Conservation (phyloP, 64 coral and sea anemone genomes). For the Acropora yongei region DNA sequence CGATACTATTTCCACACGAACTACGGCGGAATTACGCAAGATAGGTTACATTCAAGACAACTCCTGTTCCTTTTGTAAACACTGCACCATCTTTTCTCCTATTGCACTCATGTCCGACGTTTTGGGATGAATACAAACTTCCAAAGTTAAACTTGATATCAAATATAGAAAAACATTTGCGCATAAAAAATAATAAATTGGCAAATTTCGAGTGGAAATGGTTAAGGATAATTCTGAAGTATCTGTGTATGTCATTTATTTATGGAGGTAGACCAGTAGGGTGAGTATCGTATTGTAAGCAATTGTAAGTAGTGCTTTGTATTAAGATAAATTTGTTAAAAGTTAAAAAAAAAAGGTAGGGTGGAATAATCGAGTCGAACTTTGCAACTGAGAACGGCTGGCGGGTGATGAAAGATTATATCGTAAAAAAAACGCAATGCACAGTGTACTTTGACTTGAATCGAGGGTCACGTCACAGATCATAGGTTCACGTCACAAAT, state of each 20-base stretch:
- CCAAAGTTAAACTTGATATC: no score
- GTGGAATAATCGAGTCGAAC: neutral
- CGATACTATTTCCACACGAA: no score
- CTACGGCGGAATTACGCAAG: no score
- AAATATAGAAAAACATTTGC: no score
- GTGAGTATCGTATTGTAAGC: no score
- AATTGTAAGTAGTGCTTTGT: neutral
- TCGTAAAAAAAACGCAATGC: no score
- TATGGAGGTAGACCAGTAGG: neutral
- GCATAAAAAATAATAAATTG: neutral
- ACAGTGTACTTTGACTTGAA: no score
- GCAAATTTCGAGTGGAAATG: neutral
- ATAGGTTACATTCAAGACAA: no score
- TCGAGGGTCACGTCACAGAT: neutral
- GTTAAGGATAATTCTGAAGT: neutral
- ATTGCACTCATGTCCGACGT: no score
- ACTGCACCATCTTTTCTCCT: no score
- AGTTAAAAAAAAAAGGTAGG: neutral
- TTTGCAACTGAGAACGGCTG: neutral
- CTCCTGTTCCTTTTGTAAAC: no score
- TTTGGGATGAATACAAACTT: no score
- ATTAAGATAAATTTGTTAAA: neutral
- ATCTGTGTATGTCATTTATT: neutral
- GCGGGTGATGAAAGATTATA: neutral
- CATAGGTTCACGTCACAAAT: neutral